Base-by-base conservation (phyloP, 2,113 vertebrate species). In the Probosciger aterrimus region DNA sequence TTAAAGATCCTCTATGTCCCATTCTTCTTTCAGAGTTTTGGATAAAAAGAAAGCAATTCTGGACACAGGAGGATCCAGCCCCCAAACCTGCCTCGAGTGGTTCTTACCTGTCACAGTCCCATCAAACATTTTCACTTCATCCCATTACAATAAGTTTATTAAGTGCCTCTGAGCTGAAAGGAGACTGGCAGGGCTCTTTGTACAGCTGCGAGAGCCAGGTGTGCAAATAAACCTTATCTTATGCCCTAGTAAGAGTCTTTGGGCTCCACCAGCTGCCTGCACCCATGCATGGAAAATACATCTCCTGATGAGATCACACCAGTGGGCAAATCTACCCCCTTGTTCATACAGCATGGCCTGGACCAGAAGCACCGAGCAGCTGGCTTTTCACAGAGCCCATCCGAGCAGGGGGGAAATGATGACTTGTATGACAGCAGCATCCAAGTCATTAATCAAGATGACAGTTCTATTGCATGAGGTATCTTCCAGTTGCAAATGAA, bases 191-290 rank as follows among this genome's bases (percentile, higher is more conserved):
- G 74, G 62, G 49, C 4, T 17, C 28, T 70, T 19, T 6, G 67
- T 19, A 50, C 82, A 84, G 82, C 17, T 91, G 91, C 9, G 35
- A 25, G 4, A 69, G 73, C 59, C 92, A 96, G 84, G 39, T 93
- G 92, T 2, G 33, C 79, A 82, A 86, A 95, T 12, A 82, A 95
- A 79, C 65, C 44, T 65, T 5, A 9, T n/a, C 79, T 68, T 11
- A 31, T 1, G 18, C 50, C 68, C 87, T 8, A 31, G 53, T 2
- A 23, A 31, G 65, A 84, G 41, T 25, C 55, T 63, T 62, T 19
- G 90, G 53, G 87, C 77, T 94, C 33, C 68, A 55, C 68, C 81
- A 91, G 92, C 84, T 93, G 89, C 17, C 60, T 78, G 79, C 75
- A 79, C 10, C 86, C 94, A 65, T 30, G 77, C 77, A 19, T 15